Evolutionary conservation across 2,797 vertebrate genomes (phyloP).

Genomic region (Meda fulgida): DNA sequence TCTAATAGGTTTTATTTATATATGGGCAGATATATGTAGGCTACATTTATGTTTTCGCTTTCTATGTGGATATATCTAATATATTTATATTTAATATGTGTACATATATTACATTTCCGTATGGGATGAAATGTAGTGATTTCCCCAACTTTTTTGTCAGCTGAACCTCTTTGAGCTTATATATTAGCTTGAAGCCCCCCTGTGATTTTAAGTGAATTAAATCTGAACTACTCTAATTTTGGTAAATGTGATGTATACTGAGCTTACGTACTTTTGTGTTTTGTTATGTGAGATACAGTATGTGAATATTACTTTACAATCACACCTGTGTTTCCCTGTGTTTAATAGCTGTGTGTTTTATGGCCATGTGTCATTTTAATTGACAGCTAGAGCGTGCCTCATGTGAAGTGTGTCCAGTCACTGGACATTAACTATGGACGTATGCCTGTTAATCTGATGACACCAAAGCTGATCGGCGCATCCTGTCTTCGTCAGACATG

Average conservation of each 20-base stretch:
- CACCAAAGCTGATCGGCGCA: slow-evolving; percentile 76
- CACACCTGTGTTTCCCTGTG: not conserved
- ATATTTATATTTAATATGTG: no score
- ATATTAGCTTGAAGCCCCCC: not conserved
- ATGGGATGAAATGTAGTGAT: not conserved
- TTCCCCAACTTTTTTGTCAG: not conserved
- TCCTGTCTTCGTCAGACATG: slow-evolving; percentile 67
- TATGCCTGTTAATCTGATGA: slow-evolving; percentile 82
- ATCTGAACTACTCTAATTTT: not conserved
- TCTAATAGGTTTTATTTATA: no score
- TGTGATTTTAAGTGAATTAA: not conserved
- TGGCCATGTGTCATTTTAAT: slow-evolving; percentile 77
- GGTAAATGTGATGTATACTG: not conserved
- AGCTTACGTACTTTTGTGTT: not conserved
- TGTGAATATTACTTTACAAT: not conserved
- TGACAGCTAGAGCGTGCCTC: slow-evolving; percentile 81
- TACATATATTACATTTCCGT: no score
- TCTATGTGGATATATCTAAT: no score
- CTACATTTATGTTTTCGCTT: no score
- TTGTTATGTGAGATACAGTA: not conserved
- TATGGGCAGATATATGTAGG: no score
- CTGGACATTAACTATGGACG: slow-evolving; percentile 88
- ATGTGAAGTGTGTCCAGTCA: slow-evolving; percentile 83
- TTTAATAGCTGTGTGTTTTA: slow-evolving; percentile 67
- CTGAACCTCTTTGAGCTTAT: not conserved